phyloP scores from a whole-genome alignment of 2,113 vertebrate species.

The Corydoras sp. region DNA sequence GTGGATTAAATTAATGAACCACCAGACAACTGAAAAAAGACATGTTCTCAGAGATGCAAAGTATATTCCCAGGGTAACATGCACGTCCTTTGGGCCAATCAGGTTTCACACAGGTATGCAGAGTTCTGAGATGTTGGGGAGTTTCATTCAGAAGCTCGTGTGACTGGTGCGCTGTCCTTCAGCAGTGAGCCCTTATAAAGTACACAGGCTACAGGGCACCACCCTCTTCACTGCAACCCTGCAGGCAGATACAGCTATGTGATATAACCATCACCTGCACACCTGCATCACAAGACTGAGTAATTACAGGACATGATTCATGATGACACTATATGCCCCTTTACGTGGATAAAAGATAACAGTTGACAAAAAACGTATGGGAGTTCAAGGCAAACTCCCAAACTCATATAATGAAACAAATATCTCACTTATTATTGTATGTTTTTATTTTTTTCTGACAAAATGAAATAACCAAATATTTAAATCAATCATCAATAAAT shows the following conservation, averaged over 20 bases:
- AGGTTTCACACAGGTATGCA: not conserved
- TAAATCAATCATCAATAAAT: too few species aligned
- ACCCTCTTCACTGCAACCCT: constrained; percentile 24
- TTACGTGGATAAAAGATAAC: not conserved
- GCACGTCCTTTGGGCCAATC: not conserved
- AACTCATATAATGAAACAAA: too few species aligned
- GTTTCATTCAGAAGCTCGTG: not conserved
- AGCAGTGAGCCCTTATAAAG: constrained; percentile 8
- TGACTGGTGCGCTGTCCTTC: not conserved
- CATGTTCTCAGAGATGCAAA: not conserved
- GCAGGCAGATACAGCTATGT: constrained; percentile 3
- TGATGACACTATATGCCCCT: too few species aligned
- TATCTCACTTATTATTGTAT: too few species aligned
- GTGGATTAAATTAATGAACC: not conserved
- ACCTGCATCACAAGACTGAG: not conserved
- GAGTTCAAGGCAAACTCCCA: too few species aligned
- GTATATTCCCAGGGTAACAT: constrained; percentile 1
- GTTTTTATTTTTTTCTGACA: too few species aligned
- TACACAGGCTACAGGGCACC: constrained; percentile 24
- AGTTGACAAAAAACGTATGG: not conserved
- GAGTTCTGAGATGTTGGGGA: not conserved
- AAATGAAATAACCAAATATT: too few species aligned
- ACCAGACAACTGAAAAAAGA: not conserved
- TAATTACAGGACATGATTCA: not conserved
- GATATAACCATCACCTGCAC: constrained; percentile 8